Evolutionary conservation across 2,888 invertebrate species (phyloP), one percentile per base, ranked within the genome.

Genomic region (Dione vanillae): DNA sequence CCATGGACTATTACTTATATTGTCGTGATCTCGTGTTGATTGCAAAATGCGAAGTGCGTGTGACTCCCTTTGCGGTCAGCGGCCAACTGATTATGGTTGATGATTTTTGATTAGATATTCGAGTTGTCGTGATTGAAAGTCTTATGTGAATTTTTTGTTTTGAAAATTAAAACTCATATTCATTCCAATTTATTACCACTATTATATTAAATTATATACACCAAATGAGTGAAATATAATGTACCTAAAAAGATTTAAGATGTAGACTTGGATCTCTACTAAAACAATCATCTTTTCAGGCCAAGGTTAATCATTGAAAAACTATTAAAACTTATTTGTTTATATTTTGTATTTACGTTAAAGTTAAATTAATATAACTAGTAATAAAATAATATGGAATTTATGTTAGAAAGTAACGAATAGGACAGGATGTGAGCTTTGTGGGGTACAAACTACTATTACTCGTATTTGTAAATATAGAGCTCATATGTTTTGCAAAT

Each of bases 11-110:
- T 19, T 40, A 1, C 5, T 56, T 72, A 61, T 75, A 77, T 76
- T 74, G 75, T 78, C 72, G 74, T 72, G 40, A 49, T 68, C 73
- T 20, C 62, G 71, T 65, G 64, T 69, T 67, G 70, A 76, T 76
- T 77, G 79, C 74, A 67, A 72, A 67, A 71, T 52, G 56, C 58
- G 35, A 45, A 61, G 65, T 70, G 79, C 85, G 87, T 78, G 79
- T 81, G 75, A 71, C 78, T 75, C 79, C 75, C 76, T 73, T 78
- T 76, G 83, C 86, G 86, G 86, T 88, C 88, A 84, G 81, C 85
- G 86, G 78, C 84, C 87, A 83, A 92, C 91, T 92, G 89, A 89
- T 90, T 86, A 85, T 79, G 74, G 78, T 81, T 82, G 88, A 88
- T 84, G 85, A 88, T 89, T 83, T 82, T 82, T 87, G 87, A 91